Conservation (phyloP, 2,888 invertebrate species). For the Eupeodes latifasciatus region DNA sequence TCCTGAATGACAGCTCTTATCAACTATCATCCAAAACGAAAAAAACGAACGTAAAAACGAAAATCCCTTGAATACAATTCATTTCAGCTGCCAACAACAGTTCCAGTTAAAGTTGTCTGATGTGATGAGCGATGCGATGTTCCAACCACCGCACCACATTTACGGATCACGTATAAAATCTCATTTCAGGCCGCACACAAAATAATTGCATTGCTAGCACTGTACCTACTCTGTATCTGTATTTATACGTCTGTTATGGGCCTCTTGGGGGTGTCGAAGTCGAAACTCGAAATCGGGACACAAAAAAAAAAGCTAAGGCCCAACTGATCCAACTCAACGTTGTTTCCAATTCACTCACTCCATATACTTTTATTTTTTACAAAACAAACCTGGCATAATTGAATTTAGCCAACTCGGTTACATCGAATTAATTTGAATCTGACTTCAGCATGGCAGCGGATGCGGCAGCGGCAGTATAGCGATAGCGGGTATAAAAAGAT, state of each 20-base stretch:
- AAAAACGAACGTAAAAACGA: neutral
- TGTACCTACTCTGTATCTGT: neutral
- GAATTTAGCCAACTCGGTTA: slow-evolving; percentile 73
- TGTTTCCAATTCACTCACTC: slow-evolving; percentile 24
- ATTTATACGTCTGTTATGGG: slow-evolving; percentile 8
- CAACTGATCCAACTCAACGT: slow-evolving; percentile 38
- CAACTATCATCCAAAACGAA: neutral
- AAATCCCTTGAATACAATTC: neutral
- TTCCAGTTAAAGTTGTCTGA: slow-evolving; percentile 31
- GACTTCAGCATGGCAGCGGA: slow-evolving; percentile 48
- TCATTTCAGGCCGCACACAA: slow-evolving; percentile 61
- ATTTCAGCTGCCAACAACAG: slow-evolving; percentile 56
- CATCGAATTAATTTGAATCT: slow-evolving; percentile 72
- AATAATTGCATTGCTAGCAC: slow-evolving; percentile 60
- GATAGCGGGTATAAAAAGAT: neutral
- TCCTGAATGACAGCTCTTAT: slow-evolving; percentile 14
- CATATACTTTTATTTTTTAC: too few relatives aligned
- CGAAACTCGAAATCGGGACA: slow-evolving; percentile 8
- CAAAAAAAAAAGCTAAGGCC: slow-evolving; percentile 28
- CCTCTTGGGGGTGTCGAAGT: slow-evolving; percentile 16
- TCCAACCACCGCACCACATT: slow-evolving; percentile 25
- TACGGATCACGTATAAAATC: slow-evolving; percentile 69
- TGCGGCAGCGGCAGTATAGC: too few relatives aligned
- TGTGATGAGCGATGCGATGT: slow-evolving; percentile 49
- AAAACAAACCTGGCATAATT: slow-evolving; percentile 64